Percentiles rank a stretch among this genome's conserved stretches.
Evolutionary conservation across 2,113 vertebrate genomes (phyloP).

Genomic region (Pachyramphus minor): DNA sequence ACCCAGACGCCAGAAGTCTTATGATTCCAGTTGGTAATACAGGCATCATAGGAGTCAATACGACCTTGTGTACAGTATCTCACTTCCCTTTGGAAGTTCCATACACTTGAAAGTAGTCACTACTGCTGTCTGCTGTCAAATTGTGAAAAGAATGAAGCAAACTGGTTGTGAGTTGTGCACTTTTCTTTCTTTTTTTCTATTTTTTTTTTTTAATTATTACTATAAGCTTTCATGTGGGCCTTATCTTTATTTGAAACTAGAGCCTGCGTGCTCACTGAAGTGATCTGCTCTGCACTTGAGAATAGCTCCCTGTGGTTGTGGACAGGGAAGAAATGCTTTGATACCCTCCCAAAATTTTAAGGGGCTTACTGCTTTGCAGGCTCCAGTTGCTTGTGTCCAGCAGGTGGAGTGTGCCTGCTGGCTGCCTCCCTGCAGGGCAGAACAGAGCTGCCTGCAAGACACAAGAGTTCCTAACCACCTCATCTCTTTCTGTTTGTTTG

Average conservation of each 20-base stretch:
- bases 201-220: background rate
- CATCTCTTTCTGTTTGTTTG: background rate
- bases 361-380: background rate
- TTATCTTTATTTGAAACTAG: background rate
- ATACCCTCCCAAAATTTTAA: background rate
- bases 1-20: background rate
- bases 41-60: background rate
- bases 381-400: background rate
- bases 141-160: background rate
- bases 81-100: background rate
- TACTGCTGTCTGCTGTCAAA: background rate
- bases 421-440: background rate
- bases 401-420: conserved; percentile 11
- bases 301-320: background rate
- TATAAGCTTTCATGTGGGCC: background rate
- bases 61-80: background rate
- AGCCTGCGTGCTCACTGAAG: background rate
- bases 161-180: background rate
- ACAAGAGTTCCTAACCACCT: background rate
- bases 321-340: background rate
- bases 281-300: background rate
- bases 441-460: background rate
- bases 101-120: background rate
- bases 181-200: background rate
- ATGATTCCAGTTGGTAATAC: background rate